Evolutionary conservation across 2,797 vertebrate species (phyloP), one percentile per base, ranked within the genome.

Genomic region (Poecilia wingei): DNA sequence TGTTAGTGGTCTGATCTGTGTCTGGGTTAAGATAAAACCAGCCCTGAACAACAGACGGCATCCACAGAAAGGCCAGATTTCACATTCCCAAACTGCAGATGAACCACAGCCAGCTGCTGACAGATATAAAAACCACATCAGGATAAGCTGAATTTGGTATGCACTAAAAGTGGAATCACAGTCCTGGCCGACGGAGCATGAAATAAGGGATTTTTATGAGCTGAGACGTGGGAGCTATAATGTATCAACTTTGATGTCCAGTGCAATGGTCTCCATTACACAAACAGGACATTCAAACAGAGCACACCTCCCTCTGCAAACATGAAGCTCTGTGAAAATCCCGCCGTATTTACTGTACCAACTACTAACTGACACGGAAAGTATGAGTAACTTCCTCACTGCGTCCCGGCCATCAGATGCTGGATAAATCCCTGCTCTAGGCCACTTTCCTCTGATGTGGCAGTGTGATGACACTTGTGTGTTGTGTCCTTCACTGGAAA

Each of bases 221-320:
- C 51, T 61, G 33, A 51, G 18, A 33, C 20, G 45, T 45, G n/a
- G 77, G 74, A 68, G 76, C 61, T 75, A 41, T 33, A 75, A 81
- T 82, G 75, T 57, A 70, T 20, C 28, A 78, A 68, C 69, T 83
- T 77, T 87, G 69, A 89, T 84, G 75, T 83, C 55, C 33, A 68
- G 51, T 53, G 66, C 72, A 78, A 49, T 77, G 55, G 41, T 75
- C 76, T 85, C 72, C 22, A 53, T 82, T 72, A 83, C 70, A 86
- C 77, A 84, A 90, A 88, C 90, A 91, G 82, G 85, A 90, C 79
- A 91, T 80, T 87, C 83, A 82, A 82, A 83, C 79, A 84, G 83
- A 75, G 82, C 87, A 93, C 86, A n/a, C 88, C 85, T 94, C 64
- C 74, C 74, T 88, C 69, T 70, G 75, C 86, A 91, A 94, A 92